Conservation (phyloP, 1,140 invertebrate species). For the Pinna nobilis region DNA sequence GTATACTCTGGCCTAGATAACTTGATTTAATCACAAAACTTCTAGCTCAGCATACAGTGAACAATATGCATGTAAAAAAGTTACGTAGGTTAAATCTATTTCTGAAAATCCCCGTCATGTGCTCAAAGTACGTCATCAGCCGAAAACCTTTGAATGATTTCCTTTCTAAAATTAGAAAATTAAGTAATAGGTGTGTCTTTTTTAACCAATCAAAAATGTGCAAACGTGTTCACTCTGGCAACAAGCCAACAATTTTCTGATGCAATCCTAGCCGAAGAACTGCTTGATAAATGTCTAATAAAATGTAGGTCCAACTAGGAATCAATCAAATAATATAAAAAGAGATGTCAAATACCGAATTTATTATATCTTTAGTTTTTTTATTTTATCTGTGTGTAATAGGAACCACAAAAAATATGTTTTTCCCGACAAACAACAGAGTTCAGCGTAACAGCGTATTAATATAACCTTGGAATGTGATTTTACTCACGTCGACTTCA, state of each 20-base stretch:
- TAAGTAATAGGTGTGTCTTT: slow-evolving; percentile 6
- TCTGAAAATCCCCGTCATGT: no score
- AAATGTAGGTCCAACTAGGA: slow-evolving; percentile 2
- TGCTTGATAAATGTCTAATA: neutral
- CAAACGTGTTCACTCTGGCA: neutral
- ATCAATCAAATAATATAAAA: no score
- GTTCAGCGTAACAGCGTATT: neutral
- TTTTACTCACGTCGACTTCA: neutral
- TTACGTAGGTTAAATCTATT: no score
- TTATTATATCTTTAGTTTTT: no score
- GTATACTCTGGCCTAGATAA: no score
- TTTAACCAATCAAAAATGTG: slow-evolving; percentile 10
- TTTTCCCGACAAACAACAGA: neutral
- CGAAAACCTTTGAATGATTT: no score
- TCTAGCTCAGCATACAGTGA: no score
- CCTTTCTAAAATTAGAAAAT: slow-evolving; percentile 6
- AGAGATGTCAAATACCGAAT: no score
- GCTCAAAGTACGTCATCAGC: no score
- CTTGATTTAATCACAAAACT: no score
- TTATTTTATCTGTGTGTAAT: neutral
- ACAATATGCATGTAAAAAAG: no score
- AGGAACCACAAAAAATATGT: neutral
- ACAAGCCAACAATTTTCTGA: slow-evolving; percentile 34
- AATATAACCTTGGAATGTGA: slow-evolving; percentile 13
- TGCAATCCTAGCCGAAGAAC: slow-evolving; percentile 9